A percentile compares a stretch with the other conserved stretches of the same genome.
These are phyloP conservation scores for Tetragnatha versicolor DNA, from an alignment of 1,140 invertebrate genomes.

Conservation along the genomic window DNA sequence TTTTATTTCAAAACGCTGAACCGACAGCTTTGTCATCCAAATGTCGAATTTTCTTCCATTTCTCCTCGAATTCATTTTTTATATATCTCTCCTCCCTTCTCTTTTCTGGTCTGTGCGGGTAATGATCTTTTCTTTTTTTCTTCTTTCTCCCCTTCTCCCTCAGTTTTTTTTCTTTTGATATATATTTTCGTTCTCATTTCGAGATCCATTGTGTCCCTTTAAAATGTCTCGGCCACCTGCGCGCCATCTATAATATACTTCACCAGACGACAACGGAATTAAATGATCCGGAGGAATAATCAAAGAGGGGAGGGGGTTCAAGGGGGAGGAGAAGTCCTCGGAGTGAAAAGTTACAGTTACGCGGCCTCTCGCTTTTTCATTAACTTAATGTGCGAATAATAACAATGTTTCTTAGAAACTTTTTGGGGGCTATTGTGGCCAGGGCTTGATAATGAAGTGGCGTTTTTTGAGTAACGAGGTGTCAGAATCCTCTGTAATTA, in stretches of 20 bases:
- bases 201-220: slow-evolving; percentile 53
- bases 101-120: slow-evolving; percentile 36
- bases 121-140: slow-evolving; percentile 50
- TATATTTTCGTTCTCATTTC: slow-evolving; percentile 54
- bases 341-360: slow-evolving; percentile 42
- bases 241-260: slow-evolving; percentile 56
- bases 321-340: slow-evolving; percentile 12
- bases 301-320: no score
- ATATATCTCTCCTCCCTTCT: slow-evolving; percentile 40
- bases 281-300: slow-evolving; percentile 53
- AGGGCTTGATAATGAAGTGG: no score
- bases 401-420: slow-evolving; percentile 6
- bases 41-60: slow-evolving; percentile 55
- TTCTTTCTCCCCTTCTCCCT: neutral
- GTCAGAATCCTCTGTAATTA: no score
- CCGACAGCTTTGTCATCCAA: slow-evolving; percentile 53
- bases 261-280: slow-evolving; percentile 54
- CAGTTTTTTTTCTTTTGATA: slow-evolving; percentile 34
- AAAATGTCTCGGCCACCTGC: slow-evolving; percentile 53
- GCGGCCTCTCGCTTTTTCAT: neutral
- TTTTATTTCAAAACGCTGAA: slow-evolving; percentile 51
- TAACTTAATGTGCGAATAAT: slow-evolving; percentile 20
- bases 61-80: slow-evolving; percentile 55
- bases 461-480: no score
- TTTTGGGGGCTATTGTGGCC: no score